Evolutionary conservation across 2,113 vertebrate genomes (phyloP).

Genomic region (Fukomys damarensis): DNA sequence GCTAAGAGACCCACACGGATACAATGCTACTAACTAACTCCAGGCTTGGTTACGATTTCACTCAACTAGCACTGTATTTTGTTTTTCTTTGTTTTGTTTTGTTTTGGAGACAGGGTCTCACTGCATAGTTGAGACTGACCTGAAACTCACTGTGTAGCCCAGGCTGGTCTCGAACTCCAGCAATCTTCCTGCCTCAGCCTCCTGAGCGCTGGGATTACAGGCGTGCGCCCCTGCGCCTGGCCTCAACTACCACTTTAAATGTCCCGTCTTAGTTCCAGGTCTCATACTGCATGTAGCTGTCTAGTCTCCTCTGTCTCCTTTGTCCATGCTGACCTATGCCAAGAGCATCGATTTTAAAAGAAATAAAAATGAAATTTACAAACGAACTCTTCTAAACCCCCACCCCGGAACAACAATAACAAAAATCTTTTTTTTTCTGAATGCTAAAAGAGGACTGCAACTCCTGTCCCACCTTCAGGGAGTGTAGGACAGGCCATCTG

Average conservation of each 20-base stretch:
- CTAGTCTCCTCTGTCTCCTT: background rate
- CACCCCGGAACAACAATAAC: background rate
- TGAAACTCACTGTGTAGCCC: too few relatives aligned
- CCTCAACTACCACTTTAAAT: background rate
- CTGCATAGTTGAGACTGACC: too few relatives aligned
- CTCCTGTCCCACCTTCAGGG: background rate
- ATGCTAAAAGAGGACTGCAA: background rate
- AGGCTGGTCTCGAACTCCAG: too few relatives aligned
- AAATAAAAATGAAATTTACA: background rate
- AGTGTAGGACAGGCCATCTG: background rate
- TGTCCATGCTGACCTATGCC: background rate
- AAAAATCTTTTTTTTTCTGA: background rate
- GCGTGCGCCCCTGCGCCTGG: too few relatives aligned
- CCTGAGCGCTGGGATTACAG: too few relatives aligned
- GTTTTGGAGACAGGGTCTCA: too few relatives aligned
- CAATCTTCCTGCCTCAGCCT: too few relatives aligned
- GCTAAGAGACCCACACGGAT: background rate
- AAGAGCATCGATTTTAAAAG: background rate
- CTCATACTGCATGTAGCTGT: background rate
- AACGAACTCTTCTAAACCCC: background rate
- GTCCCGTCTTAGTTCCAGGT: background rate
- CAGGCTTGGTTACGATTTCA: background rate
- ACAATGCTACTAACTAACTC: fast-evolving
- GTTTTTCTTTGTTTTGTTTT: too few relatives aligned
- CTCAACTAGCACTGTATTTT: fast-evolving